Percentiles rank a stretch among this genome's conserved stretches.
Conservation (phyloP, 2,888 invertebrate genomes). For the Pegoplata infirma region DNA sequence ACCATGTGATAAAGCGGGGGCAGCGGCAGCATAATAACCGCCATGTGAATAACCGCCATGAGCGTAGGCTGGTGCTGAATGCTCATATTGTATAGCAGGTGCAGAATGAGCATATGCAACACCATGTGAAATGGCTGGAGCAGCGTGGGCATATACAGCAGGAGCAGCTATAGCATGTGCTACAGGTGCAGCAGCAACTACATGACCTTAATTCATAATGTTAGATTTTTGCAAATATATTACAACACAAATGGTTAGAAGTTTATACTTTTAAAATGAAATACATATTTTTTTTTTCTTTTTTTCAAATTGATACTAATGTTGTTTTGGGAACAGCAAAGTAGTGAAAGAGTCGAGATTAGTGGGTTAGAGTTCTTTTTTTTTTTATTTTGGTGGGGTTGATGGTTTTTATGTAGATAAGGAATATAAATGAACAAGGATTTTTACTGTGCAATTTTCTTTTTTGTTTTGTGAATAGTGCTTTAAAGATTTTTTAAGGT, state of each 20-base stretch:
- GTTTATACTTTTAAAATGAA: background rate
- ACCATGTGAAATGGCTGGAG: constrained; percentile 66
- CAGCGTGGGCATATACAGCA: constrained; percentile 65
- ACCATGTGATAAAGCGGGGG: constrained; percentile 42
- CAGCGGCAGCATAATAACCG: constrained; percentile 58
- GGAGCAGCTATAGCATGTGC: constrained; percentile 68
- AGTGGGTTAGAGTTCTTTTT: background rate
- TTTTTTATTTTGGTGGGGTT: constrained; percentile 2
- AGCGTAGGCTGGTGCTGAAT: constrained; percentile 68
- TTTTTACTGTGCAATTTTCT: constrained; percentile 53
- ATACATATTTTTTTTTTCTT: background rate
- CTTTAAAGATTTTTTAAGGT: constrained; percentile 7
- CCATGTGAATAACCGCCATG: constrained; percentile 62
- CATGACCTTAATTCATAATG: constrained; percentile 66
- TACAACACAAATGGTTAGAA: constrained; percentile 43
- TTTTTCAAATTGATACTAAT: background rate
- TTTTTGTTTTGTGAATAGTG: constrained; percentile 22
- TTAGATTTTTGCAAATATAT: constrained; percentile 44
- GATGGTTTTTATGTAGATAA: background rate
- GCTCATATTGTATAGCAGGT: constrained; percentile 61
- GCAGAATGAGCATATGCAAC: constrained; percentile 55
- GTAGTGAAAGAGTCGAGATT: background rate
- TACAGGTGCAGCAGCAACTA: constrained; percentile 69
- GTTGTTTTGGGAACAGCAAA: background rate
- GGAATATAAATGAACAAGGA: background rate